phyloP scores from a whole-genome alignment of 1,140 invertebrate genomes.

The Drosophila tsacasi region DNA sequence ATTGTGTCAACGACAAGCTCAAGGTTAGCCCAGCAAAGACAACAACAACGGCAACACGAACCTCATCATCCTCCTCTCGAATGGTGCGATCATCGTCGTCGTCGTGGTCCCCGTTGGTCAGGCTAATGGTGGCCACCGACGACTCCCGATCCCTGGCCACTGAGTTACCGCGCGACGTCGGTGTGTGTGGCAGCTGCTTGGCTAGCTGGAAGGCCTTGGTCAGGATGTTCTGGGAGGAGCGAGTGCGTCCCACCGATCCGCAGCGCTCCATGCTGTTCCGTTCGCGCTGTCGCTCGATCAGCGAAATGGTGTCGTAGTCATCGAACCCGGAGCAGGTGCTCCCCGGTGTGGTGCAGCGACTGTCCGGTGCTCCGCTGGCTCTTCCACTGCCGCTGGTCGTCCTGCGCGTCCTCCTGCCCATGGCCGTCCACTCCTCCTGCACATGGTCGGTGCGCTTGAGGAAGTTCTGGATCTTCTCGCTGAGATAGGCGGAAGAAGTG shows the following conservation, averaged over 20 bases:
- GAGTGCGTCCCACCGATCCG: conserved; percentile 87
- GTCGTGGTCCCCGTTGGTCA: conserved; percentile 39
- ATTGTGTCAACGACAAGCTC: conserved; percentile 55
- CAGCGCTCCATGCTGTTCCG: conserved; percentile 78
- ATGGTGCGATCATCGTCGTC: conserved; percentile 83
- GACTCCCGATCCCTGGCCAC: conserved; percentile 86
- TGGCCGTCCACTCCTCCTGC: conserved; percentile 91
- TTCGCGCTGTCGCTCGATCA: conserved; percentile 80
- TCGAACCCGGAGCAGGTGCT: conserved; percentile 67
- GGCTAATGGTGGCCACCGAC: conserved; percentile 48
- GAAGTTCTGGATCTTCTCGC: conserved; percentile 92
- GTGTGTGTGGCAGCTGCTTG: conserved; percentile 86
- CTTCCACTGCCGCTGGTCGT: conserved; percentile 43
- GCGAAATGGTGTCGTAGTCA: conserved; percentile 79
- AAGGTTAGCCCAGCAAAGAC: conserved; percentile 61
- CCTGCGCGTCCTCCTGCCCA: conserved; percentile 85
- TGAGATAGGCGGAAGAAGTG: conserved; percentile 91
- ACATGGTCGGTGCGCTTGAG: conserved; percentile 93
- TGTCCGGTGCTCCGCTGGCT: conserved; percentile 63
- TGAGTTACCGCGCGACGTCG: conserved; percentile 80
- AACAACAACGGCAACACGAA: conserved; percentile 2
- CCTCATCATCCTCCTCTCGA: conserved; percentile 80
- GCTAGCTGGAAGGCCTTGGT: conserved; percentile 91
- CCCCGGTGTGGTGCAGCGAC: conserved; percentile 72
- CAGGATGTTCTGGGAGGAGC: conserved; percentile 91